These are phyloP conservation scores for Thrips palmi DNA, from an alignment of 1,140 invertebrate genomes.

Conservation along the genomic window DNA sequence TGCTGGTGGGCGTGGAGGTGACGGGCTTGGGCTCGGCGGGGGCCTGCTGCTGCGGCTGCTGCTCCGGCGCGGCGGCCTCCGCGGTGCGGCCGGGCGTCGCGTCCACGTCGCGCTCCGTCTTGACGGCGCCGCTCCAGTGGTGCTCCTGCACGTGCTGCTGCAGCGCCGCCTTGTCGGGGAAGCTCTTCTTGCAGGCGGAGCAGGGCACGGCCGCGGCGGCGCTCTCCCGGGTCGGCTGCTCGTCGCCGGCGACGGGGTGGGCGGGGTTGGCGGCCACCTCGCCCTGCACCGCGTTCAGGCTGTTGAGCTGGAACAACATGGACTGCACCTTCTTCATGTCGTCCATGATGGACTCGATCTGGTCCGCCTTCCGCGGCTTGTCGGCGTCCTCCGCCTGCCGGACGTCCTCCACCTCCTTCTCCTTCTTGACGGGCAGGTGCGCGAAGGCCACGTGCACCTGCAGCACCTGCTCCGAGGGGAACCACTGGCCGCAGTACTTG, in stretches of 20 bases:
- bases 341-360: slow-evolving; percentile 42
- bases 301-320: slow-evolving; percentile 79
- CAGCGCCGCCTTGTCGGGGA: neutral
- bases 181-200: slow-evolving; percentile 30
- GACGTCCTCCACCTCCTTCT: slow-evolving; percentile 24
- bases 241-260: neutral
- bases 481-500: slow-evolving; percentile 31
- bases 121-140: no score
- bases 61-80: slow-evolving; percentile 1
- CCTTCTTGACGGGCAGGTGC: slow-evolving; percentile 17
- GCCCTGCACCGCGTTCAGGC: slow-evolving; percentile 37
- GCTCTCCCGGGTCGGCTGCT: slow-evolving; percentile 2
- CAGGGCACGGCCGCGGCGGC: slow-evolving; percentile 30
- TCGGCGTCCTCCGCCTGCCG: slow-evolving; percentile 17
- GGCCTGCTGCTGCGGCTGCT: slow-evolving; percentile 2
- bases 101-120: slow-evolving; percentile 3
- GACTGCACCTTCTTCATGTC: slow-evolving; percentile 75
- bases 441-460: slow-evolving; percentile 27
- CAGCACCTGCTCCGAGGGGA: slow-evolving; percentile 31
- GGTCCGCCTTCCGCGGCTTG: slow-evolving; percentile 16
- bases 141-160: slow-evolving; percentile 3
- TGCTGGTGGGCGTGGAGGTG: slow-evolving; percentile 41
- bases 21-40: neutral
- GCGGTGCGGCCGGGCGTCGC: no score
- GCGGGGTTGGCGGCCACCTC: slow-evolving; percentile 5